Conservation (phyloP, 2,888 invertebrate genomes). For the Torymus aiolomorphi region DNA sequence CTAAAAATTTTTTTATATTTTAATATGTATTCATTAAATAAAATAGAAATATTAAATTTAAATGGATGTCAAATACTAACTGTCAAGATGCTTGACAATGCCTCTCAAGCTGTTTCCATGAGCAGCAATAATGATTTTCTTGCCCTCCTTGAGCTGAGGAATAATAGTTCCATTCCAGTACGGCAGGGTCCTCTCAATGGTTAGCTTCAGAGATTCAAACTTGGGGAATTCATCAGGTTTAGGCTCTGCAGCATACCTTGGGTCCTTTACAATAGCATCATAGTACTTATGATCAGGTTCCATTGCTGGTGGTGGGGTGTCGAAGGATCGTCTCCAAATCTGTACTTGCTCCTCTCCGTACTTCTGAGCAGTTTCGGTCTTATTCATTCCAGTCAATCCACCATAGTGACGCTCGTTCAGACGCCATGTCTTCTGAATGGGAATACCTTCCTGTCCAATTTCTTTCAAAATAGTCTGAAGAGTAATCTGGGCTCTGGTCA, state of each 20-base stretch:
- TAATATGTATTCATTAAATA: constrained; percentile 2
- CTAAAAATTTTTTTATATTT: constrained; percentile 63
- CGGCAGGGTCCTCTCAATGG: constrained; percentile 88
- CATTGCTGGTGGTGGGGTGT: constrained; percentile 89
- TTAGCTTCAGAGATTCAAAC: constrained; percentile 88
- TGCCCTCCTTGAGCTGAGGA: constrained; percentile 88
- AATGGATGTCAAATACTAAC: constrained; percentile 76
- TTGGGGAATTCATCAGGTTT: constrained; percentile 87
- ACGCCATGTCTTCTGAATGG: constrained; percentile 86
- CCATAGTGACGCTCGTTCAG: constrained; percentile 93
- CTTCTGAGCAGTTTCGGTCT: constrained; percentile 89
- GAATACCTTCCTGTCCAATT: constrained; percentile 82
- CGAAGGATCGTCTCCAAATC: constrained; percentile 91
- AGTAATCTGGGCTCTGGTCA: constrained; percentile 87
- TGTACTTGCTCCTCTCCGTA: constrained; percentile 91
- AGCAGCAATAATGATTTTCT: constrained; percentile 87
- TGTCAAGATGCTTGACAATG: constrained; percentile 90
- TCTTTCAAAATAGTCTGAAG: constrained; percentile 82
- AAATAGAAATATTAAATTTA: constrained; percentile 1
- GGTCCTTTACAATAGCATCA: constrained; percentile 84
- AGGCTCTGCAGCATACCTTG: constrained; percentile 84
- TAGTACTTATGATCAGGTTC: constrained; percentile 86
- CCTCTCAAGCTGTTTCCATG: constrained; percentile 92
- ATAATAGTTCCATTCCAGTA: constrained; percentile 92
- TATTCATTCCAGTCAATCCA: constrained; percentile 89